Conservation (phyloP, 2,797 vertebrate species). For the Synanceia verrucosa region DNA sequence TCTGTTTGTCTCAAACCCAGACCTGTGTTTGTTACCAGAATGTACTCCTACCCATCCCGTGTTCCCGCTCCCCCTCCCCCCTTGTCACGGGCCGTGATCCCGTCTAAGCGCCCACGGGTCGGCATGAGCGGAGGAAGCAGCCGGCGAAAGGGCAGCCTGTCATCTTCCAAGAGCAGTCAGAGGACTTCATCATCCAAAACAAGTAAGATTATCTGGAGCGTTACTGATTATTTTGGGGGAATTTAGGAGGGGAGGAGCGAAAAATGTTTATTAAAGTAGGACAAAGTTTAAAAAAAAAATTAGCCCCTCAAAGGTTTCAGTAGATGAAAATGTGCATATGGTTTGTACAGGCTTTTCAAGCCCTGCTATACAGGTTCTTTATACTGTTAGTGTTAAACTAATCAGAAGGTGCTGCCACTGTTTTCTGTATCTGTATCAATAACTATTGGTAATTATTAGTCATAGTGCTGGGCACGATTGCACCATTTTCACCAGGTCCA, state of each 20-base stretch:
- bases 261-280: background rate
- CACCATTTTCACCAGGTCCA: background rate
- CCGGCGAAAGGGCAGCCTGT: slow-evolving; percentile 90
- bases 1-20: background rate
- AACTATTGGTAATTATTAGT: background rate
- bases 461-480: background rate
- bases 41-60: slow-evolving; percentile 91
- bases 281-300: background rate
- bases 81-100: slow-evolving; percentile 89
- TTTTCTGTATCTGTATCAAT: background rate
- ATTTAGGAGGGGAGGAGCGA: too few relatives aligned
- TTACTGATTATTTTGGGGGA: background rate
- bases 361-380: too few relatives aligned
- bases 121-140: slow-evolving; percentile 86
- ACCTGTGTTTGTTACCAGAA: slow-evolving; percentile 67
- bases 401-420: too few relatives aligned
- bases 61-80: slow-evolving; percentile 89
- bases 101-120: slow-evolving; percentile 90
- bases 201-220: slow-evolving; percentile 48
- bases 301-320: background rate
- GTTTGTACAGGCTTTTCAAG: background rate
- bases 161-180: slow-evolving; percentile 90
- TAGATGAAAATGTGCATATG: background rate
- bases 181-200: slow-evolving; percentile 88
- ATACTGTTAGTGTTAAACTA: too few relatives aligned